A percentile compares a stretch with the other conserved stretches of the same genome.
Conservation (phyloP, 2,888 invertebrate genomes). For the Macaria notata region DNA sequence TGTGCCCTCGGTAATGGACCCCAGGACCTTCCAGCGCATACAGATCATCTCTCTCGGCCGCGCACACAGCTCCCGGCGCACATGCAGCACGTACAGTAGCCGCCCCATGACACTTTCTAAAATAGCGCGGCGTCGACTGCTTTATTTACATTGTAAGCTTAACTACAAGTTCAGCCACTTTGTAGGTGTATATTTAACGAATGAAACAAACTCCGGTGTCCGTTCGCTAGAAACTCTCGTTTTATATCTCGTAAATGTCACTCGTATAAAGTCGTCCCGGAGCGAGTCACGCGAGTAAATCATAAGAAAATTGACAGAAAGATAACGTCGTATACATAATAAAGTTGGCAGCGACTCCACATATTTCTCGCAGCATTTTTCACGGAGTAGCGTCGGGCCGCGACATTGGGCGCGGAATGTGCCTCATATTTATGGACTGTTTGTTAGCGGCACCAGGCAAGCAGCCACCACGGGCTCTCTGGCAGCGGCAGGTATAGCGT, state of each 20-base stretch:
- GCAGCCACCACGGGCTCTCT: too few relatives aligned
- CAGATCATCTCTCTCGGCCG: conserved; percentile 10
- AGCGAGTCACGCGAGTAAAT: conserved; percentile 12
- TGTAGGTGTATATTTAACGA: neutral
- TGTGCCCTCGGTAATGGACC: conserved; percentile 19
- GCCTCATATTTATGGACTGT: conserved; percentile 26
- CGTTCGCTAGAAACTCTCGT: too few relatives aligned
- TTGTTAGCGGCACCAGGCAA: too few relatives aligned
- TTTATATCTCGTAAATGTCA: too few relatives aligned
- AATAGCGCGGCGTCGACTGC: conserved; percentile 8
- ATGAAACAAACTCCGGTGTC: too few relatives aligned
- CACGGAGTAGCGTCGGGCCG: conserved; percentile 10
- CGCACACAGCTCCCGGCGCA: conserved; percentile 2
- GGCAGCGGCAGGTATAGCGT: too few relatives aligned
- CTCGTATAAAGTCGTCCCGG: too few relatives aligned
- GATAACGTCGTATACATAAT: conserved; percentile 6
- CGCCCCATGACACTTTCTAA: conserved; percentile 7
- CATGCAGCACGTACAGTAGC: too few relatives aligned
- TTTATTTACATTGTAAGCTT: conserved; percentile 10
- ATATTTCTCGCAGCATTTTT: conserved; percentile 22
- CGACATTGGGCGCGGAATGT: conserved; percentile 25
- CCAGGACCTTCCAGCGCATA: conserved; percentile 13
- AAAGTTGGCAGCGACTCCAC: conserved; percentile 19
- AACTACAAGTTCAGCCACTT: conserved; percentile 11
- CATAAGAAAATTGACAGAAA: conserved; percentile 17